Conservation (phyloP, 2,797 vertebrate species). For the Crocidura indochinensis region DNA sequence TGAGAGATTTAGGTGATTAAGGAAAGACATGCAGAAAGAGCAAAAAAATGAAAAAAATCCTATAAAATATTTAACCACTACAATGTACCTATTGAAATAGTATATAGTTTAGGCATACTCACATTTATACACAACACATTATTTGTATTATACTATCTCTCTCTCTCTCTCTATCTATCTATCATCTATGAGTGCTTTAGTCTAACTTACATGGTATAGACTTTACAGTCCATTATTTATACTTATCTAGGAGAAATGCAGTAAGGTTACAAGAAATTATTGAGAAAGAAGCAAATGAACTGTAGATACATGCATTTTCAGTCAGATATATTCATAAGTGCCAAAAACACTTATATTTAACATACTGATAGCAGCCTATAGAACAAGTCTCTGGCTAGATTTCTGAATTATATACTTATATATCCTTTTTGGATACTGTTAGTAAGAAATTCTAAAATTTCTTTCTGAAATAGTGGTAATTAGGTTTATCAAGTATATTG, state of each 20-base stretch:
- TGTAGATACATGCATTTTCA: not conserved
- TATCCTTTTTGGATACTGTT: not conserved
- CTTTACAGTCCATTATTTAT: slow-evolving; percentile 12
- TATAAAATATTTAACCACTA: not conserved
- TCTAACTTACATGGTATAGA: not conserved
- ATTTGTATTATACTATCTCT: not conserved
- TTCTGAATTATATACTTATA: not conserved
- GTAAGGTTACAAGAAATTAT: not conserved
- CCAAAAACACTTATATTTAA: not conserved
- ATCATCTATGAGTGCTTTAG: not conserved
- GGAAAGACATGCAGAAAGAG: not conserved
- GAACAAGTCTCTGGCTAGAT: not conserved
- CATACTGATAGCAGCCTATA: not conserved
- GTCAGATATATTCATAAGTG: not conserved
- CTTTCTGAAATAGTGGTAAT: not conserved
- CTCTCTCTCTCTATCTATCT: not conserved
- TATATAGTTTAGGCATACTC: not conserved
- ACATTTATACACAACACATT: not conserved
- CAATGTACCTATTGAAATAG: not conserved
- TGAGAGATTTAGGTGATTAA: not conserved
- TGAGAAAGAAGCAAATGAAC: slow-evolving; percentile 40
- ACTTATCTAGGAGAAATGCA: not conserved
- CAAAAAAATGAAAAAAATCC: not conserved
- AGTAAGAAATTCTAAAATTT: not conserved
- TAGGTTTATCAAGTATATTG: not conserved